Conservation (phyloP, 2,888 invertebrate species). For the Drosophila greeni region DNA sequence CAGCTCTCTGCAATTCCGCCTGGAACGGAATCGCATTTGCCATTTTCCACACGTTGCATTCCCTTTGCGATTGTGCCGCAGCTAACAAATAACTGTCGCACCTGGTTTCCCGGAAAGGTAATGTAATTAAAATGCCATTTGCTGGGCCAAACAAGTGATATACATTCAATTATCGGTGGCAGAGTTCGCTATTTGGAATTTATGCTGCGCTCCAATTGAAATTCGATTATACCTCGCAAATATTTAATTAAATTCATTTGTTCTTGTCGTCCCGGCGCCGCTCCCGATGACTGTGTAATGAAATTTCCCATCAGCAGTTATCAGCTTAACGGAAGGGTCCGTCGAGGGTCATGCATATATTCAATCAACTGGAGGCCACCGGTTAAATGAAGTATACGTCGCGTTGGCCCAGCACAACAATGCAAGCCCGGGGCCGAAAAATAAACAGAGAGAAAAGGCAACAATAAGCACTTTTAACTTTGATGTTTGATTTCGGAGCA, state of each 20-base stretch:
- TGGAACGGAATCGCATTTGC: constrained; percentile 29
- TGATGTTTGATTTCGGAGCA: constrained; percentile 50
- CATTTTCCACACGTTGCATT: constrained; percentile 39
- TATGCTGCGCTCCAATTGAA: constrained; percentile 48
- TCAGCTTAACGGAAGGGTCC: background rate
- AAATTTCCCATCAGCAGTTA: constrained; percentile 29
- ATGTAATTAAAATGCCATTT: constrained; percentile 60
- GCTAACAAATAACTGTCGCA: constrained; percentile 33
- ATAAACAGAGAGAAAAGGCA: constrained; percentile 37
- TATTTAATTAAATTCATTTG: constrained; percentile 47
- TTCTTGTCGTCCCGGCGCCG: background rate
- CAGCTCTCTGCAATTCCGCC: constrained; percentile 5
- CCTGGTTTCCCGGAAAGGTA: constrained; percentile 26
- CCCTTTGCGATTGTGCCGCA: background rate
- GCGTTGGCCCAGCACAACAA: constrained; percentile 20
- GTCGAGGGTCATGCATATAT: constrained; percentile 18
- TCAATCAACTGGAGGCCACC: constrained; percentile 31
- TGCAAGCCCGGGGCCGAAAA: constrained; percentile 29
- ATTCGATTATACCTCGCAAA: constrained; percentile 41
- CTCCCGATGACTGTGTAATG: constrained; percentile 21
- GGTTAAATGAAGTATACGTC: constrained; percentile 39
- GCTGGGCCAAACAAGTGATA: constrained; percentile 42
- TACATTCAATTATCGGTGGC: constrained; percentile 45
- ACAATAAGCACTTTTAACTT: constrained; percentile 50
- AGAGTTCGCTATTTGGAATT: constrained; percentile 47